phyloP scores from a whole-genome alignment of 2,888 invertebrate species.

The Miltochrista miniata region DNA sequence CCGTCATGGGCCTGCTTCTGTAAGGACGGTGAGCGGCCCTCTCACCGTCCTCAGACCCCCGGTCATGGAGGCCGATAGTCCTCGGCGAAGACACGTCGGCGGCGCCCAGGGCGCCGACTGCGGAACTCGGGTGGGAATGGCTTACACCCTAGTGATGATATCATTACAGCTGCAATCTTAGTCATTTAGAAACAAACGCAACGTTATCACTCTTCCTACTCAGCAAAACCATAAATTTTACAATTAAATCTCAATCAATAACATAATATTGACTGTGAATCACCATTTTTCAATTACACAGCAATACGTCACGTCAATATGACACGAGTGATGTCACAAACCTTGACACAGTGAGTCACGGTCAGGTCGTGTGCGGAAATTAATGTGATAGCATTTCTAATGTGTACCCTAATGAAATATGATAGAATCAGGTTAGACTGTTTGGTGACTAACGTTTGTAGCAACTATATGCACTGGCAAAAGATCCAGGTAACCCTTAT shows the following conservation, averaged over 20 bases:
- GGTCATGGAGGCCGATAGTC: too few species aligned
- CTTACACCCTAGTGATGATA: too few species aligned
- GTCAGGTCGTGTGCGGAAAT: constrained; percentile 19
- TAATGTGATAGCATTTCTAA: constrained; percentile 3
- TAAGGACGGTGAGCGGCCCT: too few species aligned
- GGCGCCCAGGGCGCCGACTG: too few species aligned
- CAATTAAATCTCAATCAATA: constrained; percentile 8
- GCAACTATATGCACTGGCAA: too few species aligned
- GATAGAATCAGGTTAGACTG: background rate
- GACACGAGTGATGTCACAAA: constrained; percentile 11
- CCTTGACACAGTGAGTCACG: constrained; percentile 33
- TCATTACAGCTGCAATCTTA: too few species aligned
- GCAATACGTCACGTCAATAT: constrained; percentile 21
- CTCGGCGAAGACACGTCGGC: too few species aligned
- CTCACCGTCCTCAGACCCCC: too few species aligned
- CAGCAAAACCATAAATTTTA: constrained; percentile 3
- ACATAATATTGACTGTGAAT: constrained; percentile 14
- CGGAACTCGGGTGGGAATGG: too few species aligned
- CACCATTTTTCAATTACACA: constrained; percentile 35
- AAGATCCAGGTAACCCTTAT: too few species aligned
- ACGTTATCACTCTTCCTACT: background rate
- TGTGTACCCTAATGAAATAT: background rate
- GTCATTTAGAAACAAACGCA: too few species aligned
- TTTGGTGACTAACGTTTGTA: background rate
- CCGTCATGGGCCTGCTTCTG: too few species aligned